Evolutionary conservation across 2,113 vertebrate genomes (phyloP).

Genomic region (Beaufortia kweichowensis): DNA sequence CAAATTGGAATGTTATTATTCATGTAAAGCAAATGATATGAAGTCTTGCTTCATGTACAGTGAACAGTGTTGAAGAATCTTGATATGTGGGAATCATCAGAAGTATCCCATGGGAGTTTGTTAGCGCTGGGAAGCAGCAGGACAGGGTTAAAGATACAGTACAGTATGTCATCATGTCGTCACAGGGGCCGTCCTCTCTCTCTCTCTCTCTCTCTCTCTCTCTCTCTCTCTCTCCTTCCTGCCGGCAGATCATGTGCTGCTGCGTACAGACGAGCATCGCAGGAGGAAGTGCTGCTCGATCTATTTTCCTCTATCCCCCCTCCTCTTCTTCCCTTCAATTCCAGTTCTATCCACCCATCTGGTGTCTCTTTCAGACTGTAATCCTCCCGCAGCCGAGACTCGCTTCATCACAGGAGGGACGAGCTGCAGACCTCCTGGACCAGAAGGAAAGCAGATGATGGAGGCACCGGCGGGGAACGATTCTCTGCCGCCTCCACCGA

Average conservation of each 20-base stretch:
- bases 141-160: constrained; percentile 26
- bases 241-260: not conserved
- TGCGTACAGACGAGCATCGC: not conserved
- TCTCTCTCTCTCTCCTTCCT: constrained; percentile 12
- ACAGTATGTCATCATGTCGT: not conserved
- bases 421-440: not conserved
- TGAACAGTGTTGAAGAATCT: no score
- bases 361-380: not conserved
- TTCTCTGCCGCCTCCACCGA: constrained; percentile 68
- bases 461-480: not conserved
- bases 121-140: not conserved
- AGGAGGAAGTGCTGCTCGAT: not conserved
- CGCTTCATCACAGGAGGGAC: not conserved
- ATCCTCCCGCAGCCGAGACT: not conserved
- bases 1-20: no score
- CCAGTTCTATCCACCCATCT: not conserved
- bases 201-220: not conserved
- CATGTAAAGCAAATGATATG: not conserved
- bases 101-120: not conserved
- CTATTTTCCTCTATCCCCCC: constrained; percentile 4
- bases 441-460: not conserved
- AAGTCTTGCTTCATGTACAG: not conserved
- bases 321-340: constrained; percentile 13
- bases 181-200: not conserved
- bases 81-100: not conserved